Conservation (phyloP, 2,888 invertebrate genomes). For the Entomobrya multifasciata region DNA sequence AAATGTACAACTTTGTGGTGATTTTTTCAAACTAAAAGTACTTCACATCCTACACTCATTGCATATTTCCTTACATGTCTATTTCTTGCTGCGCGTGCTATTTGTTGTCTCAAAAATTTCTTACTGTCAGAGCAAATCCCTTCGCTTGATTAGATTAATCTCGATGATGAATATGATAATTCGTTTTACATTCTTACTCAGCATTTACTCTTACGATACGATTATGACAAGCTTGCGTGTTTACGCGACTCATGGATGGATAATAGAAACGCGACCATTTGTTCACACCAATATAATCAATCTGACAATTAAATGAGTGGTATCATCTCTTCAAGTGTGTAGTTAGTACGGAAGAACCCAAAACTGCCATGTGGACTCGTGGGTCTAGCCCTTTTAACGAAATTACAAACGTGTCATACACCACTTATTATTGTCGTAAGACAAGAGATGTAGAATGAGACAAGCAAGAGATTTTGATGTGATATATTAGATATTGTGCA, state of each 20-base stretch:
- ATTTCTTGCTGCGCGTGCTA: too few species aligned
- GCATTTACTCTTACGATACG: neutral
- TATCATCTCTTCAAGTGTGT: constrained; percentile 4
- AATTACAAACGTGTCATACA: constrained; percentile 12
- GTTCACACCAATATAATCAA: constrained; percentile 51
- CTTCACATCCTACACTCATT: neutral
- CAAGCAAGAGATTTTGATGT: neutral
- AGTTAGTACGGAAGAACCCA: neutral
- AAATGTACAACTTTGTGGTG: constrained; percentile 27
- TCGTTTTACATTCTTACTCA: neutral
- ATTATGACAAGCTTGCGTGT: constrained; percentile 41
- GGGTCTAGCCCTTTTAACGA: constrained; percentile 29
- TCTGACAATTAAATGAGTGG: constrained; percentile 41
- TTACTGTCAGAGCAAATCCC: neutral
- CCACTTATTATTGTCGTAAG: neutral
- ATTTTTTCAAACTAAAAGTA: constrained; percentile 41
- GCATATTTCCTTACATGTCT: constrained; percentile 15
- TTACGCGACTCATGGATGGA: constrained; percentile 27
- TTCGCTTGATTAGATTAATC: constrained; percentile 58
- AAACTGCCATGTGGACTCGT: neutral
- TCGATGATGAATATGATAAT: constrained; percentile 42
- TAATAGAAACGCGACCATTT: constrained; percentile 22
- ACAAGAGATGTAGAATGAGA: neutral
- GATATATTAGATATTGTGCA: constrained; percentile 19
- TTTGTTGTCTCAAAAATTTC: too few species aligned